Conservation (phyloP, 1,140 invertebrate genomes). For the Brachionus paranguensis region DNA sequence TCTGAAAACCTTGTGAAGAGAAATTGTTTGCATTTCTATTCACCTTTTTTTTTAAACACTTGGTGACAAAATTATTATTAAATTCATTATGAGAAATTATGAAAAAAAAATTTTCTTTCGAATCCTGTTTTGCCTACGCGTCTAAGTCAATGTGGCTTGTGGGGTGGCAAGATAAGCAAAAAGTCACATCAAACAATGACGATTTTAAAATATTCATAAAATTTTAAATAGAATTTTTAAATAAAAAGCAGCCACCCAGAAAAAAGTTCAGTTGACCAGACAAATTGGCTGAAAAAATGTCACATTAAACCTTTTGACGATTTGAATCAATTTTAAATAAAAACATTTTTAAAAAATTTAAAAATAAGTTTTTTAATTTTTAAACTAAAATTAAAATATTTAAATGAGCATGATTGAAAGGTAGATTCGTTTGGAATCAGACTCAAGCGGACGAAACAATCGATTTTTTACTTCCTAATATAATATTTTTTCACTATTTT, state of each 20-base stretch:
- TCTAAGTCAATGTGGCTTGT: not conserved
- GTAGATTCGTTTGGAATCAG: not conserved
- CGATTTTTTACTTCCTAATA: not conserved
- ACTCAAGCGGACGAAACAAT: not conserved
- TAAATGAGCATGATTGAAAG: not conserved
- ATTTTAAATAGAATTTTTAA: too few relatives aligned
- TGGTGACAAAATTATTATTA: not conserved
- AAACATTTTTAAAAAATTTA: too few relatives aligned
- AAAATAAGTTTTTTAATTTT: too few relatives aligned
- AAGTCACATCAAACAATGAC: too few relatives aligned
- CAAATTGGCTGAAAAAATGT: too few relatives aligned
- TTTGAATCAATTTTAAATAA: too few relatives aligned
- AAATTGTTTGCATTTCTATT: not conserved
- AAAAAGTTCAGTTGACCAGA: too few relatives aligned
- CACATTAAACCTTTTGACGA: too few relatives aligned
- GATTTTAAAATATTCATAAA: too few relatives aligned
- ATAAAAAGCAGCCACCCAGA: too few relatives aligned
- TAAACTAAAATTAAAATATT: not conserved
- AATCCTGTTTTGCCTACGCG: not conserved
- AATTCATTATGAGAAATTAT: not conserved
- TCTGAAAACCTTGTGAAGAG: not conserved
- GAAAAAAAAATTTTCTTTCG: not conserved
- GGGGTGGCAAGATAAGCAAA: too few relatives aligned
- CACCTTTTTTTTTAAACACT: not conserved
- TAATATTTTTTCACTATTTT: not conserved